Evolutionary conservation across 2,113 vertebrate genomes (phyloP), one percentile per base, ranked within the genome.

Genomic region (Myocastor coypus): DNA sequence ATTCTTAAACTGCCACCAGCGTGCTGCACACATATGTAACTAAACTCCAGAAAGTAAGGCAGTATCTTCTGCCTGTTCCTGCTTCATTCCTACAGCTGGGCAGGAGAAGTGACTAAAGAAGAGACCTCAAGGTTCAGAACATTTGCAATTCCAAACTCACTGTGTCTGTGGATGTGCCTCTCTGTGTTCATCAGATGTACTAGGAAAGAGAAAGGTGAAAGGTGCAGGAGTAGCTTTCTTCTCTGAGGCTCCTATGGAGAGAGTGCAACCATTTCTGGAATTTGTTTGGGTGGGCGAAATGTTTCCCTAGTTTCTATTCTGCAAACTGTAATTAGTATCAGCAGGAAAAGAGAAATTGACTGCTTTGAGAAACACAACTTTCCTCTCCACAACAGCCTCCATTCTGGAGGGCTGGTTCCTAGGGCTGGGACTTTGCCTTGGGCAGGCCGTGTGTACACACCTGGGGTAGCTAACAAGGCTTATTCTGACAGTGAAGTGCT

Each of bases 1-100:
- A 92, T 97, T 95, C 95, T 96, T 94, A 91, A 96, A 94, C 91
- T 98, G 95, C 83, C 90, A 59, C 95, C 89, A 68, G 80, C 57
- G 83, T 83, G 37, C 95, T 84, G 64, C 66, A 90, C 68, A 81
- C 81, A 92, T 77, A n/a, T 90, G 92, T 97, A 97, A 98, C 98
- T 98, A 98, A 97, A 4, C 1, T 30, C 32, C 24, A 16, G 11
- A 59, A 34, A 93, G 40, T 26, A 73, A 59, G 37, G 20, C 0
- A 0, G 19, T 61, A 0, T 69, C 83, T 92, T 96, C 91, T 83
- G 7, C 40, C 9, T 0, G 0, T 50, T 32, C 85, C 78, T 1
- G 22, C n/a, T 85, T 83, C 32, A 2, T 40, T 24, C 22, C 9
- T 88, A 73, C 77, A 91, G 52, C 46, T 95, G 77, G 77, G 7